These are phyloP conservation scores for Buceros bicornis DNA, from an alignment of 2,797 vertebrate species.

Conservation along the genomic window DNA sequence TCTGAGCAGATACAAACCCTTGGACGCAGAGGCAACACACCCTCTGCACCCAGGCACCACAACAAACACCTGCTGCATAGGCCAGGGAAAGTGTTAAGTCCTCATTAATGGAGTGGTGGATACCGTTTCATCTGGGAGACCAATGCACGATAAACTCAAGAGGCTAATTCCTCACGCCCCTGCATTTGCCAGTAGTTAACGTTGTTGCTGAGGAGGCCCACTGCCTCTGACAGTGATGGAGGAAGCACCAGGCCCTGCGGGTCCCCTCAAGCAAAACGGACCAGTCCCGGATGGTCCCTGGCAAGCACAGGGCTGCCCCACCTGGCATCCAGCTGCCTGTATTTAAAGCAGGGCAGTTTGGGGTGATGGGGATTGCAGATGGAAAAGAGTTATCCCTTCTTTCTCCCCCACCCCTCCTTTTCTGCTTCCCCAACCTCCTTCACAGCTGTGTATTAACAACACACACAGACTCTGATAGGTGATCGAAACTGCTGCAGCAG, in stretches of 20 bases:
- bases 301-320: neutral
- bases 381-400: neutral
- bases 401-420: neutral
- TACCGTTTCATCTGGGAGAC: neutral
- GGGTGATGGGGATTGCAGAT: neutral
- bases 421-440: neutral
- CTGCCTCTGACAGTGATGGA: neutral
- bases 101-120: neutral
- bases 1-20: neutral
- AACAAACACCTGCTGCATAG: neutral
- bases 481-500: neutral
- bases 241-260: neutral
- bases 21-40: rapidly evolving
- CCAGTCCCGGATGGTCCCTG: neutral
- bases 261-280: neutral
- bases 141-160: rapidly evolving
- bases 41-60: neutral
- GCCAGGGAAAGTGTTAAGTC: neutral
- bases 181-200: neutral
- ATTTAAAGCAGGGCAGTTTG: neutral
- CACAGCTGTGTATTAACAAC: neutral
- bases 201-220: neutral
- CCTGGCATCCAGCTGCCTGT: neutral
- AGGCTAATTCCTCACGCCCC: neutral
- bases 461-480: neutral